Evolutionary conservation across 2,113 vertebrate species (phyloP).

Genomic region (Anolis sagrei): DNA sequence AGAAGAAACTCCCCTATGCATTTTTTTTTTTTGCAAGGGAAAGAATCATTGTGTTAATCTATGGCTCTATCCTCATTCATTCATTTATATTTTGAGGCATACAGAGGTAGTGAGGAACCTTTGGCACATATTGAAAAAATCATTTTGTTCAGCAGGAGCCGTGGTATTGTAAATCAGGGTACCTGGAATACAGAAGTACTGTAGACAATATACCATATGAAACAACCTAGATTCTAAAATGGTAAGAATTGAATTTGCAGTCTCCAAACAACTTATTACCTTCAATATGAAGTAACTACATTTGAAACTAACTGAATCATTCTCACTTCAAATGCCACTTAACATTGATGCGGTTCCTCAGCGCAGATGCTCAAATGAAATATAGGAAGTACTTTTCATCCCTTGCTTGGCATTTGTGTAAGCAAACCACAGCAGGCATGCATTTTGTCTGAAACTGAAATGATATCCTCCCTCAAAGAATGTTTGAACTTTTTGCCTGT

Average conservation of each 20-base stretch:
- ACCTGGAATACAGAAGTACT: not conserved
- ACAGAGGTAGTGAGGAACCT: not conserved
- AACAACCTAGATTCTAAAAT: not conserved
- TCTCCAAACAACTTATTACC: conserved; percentile 14
- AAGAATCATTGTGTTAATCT: not conserved
- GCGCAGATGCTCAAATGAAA: not conserved
- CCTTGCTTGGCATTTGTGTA: not conserved
- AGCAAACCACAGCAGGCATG: not conserved
- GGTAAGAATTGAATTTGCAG: not conserved
- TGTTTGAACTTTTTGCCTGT: not conserved
- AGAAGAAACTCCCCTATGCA: no score
- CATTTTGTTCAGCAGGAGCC: not conserved
- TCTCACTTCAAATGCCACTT: conserved; percentile 14
- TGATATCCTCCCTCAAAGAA: not conserved
- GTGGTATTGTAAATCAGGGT: not conserved
- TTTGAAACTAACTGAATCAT: conserved; percentile 39
- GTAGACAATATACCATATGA: not conserved
- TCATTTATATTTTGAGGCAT: not conserved
- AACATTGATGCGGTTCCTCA: not conserved
- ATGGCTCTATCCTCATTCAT: not conserved
- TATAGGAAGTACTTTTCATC: conserved; percentile 19
- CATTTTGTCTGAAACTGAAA: not conserved
- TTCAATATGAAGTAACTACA: not conserved
- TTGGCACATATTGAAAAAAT: not conserved
- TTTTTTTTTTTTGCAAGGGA: no score